Base-by-base conservation (phyloP, 2,797 vertebrate species). In the Bovichtus variegatus region DNA sequence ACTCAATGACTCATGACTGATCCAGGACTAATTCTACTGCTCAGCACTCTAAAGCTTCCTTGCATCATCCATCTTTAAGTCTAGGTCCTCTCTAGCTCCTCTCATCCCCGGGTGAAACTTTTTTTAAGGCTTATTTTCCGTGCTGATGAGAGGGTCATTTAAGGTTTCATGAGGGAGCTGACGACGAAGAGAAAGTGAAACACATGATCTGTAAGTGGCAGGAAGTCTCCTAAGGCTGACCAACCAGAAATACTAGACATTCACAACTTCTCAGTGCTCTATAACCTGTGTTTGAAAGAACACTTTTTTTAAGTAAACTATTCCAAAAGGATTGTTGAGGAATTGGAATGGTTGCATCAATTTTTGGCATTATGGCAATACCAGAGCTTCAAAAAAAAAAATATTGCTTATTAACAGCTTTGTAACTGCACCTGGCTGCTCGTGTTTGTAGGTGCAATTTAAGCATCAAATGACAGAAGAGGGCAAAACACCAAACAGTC, bases 1-100 rank as follows among this genome's bases (percentile, higher is more conserved):
- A 79, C 70, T 64, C 76, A 72, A 44, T 82, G 67, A 78, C 49
- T 72, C 66, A 25, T 34, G 40, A 68, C 62, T 51, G 47, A 68
- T 77, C 61, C 38, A 51, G 18, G 60, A 75, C 66, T 69, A 82
- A 54, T 76, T 70, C 10, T 40, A 29, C 54, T 1, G 1, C 25
- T 74, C 50, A 59, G 69, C 9, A 34, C 23, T 59, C 6, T 3
- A 40, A 38, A 40, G n/a, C 71, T 36, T 76, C 46, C 18, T 36
- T 18, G 40, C 29, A 66, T 64, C 60, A 72, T 75, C 46, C 41
- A 51, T 75, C 69, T 64, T 77, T 49, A 44, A 34, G 58, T 47
- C 31, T 2, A 19, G 21, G 16, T 64, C 27, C 61, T 59, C 50
- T 70, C 27, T 6, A 21, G 34, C 50, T 60, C 23, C 47, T 79